Conservation (phyloP, 1,140 invertebrate genomes). For the Spodoptera frugiperda region DNA sequence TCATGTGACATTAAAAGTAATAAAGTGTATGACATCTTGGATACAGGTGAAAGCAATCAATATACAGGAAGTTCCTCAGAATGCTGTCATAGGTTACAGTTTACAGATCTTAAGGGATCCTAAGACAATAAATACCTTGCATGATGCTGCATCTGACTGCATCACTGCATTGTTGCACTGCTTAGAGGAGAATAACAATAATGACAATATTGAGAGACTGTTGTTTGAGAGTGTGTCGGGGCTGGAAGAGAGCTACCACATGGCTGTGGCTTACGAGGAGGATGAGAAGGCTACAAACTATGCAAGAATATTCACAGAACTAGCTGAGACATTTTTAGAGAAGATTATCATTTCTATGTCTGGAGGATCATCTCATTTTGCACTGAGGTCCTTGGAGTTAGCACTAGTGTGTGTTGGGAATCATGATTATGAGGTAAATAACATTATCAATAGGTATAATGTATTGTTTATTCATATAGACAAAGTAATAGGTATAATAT, state of each 20-base stretch:
- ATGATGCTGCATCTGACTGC: conserved; percentile 96
- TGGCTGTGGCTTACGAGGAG: conserved; percentile 97
- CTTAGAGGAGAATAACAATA: conserved; percentile 91
- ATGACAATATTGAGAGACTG: conserved; percentile 89
- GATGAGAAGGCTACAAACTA: conserved; percentile 96
- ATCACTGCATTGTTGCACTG: conserved; percentile 94
- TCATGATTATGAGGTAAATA: conserved; percentile 96
- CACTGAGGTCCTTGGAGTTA: conserved; percentile 95
- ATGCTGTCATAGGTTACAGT: conserved; percentile 89
- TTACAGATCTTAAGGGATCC: conserved; percentile 90
- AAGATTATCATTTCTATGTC: conserved; percentile 89
- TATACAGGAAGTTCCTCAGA: conserved; percentile 88
- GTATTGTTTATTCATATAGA: too few relatives aligned
- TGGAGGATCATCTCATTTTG: conserved; percentile 90
- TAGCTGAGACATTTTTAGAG: conserved; percentile 96
- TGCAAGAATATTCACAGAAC: conserved; percentile 97
- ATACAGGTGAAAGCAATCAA: conserved; percentile 90
- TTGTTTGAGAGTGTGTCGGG: conserved; percentile 93
- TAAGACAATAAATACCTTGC: conserved; percentile 90
- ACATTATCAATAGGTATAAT: neutral
- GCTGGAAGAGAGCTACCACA: conserved; percentile 95
- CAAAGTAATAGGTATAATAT: too few relatives aligned
- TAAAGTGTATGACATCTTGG: conserved; percentile 94
- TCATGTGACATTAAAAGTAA: conserved; percentile 87
- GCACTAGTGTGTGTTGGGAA: conserved; percentile 97